phyloP scores from a whole-genome alignment of 2,888 invertebrate species.

The Tenthredo amoena region DNA sequence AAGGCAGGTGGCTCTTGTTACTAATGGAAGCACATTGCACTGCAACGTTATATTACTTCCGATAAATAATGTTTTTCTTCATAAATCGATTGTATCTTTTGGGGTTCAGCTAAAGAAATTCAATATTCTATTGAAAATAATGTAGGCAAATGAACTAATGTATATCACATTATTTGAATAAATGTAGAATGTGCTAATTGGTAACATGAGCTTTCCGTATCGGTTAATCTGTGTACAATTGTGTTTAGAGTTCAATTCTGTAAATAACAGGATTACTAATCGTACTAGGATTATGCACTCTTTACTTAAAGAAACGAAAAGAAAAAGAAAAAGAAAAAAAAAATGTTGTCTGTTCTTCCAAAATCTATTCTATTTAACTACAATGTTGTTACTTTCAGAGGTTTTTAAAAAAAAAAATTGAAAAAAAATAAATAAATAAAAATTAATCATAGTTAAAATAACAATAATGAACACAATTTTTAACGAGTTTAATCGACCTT shows the following conservation, averaged over 20 bases:
- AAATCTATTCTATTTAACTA: conserved; percentile 55
- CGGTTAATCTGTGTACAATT: conserved; percentile 45
- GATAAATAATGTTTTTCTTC: not conserved
- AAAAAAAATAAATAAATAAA: conserved; percentile 24
- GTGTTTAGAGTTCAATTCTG: conserved; percentile 49
- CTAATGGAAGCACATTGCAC: conserved; percentile 12
- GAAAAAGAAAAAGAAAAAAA: conserved; percentile 25
- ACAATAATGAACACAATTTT: conserved; percentile 60
- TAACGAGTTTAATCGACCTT: conserved; percentile 62
- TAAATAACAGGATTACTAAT: conserved; percentile 43
- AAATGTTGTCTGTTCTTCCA: conserved; percentile 56
- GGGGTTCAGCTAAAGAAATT: not conserved
- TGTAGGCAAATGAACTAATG: not conserved
- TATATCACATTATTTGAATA: not conserved
- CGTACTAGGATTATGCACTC: conserved; percentile 49
- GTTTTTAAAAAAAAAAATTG: conserved; percentile 42
- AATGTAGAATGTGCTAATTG: conserved; percentile 31
- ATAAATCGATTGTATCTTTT: not conserved
- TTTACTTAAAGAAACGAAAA: conserved; percentile 27
- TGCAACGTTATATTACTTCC: not conserved
- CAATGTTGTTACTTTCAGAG: conserved; percentile 54
- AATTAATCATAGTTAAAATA: conserved; percentile 40
- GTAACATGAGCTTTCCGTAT: conserved; percentile 33
- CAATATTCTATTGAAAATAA: conserved; percentile 12
- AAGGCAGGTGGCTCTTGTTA: conserved; percentile 40